Conservation (phyloP, 2,113 vertebrate species). For the Sylvia atricapilla region DNA sequence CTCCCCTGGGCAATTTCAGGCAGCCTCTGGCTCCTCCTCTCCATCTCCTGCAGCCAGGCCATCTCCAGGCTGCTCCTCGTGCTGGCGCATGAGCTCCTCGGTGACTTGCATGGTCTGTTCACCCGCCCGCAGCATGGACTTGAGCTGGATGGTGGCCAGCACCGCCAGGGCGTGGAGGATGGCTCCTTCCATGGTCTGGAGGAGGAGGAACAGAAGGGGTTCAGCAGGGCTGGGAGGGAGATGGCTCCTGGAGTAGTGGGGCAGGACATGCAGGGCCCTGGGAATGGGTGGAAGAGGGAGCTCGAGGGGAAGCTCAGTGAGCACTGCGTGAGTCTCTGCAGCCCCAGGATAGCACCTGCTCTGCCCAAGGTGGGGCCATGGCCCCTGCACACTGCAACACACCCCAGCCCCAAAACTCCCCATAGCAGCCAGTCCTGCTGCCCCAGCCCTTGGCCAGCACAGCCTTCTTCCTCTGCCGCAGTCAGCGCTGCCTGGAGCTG, state of each 20-base stretch:
- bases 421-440: not conserved
- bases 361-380: fast-evolving
- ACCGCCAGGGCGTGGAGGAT: too few species aligned
- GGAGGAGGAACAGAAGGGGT: not conserved
- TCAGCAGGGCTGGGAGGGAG: not conserved
- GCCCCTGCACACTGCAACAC: not conserved
- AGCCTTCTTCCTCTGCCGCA: not conserved
- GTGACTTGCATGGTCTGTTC: not conserved
- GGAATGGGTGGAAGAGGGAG: not conserved
- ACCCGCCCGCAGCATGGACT: fast-evolving
- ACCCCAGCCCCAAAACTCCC: not conserved
- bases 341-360: not conserved
- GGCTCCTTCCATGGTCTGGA: not conserved
- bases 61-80: not conserved
- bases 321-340: not conserved
- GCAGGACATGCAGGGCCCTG: not conserved
- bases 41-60: not conserved
- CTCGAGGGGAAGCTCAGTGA: not conserved
- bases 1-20: fast-evolving
- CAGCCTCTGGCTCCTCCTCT: not conserved
- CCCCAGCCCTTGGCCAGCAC: not conserved
- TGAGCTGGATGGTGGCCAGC: fast-evolving
- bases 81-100: not conserved
- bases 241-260: not conserved
- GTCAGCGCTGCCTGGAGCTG: not conserved